A percentile compares a stretch with the other conserved stretches of the same genome.
phyloP scores from a whole-genome alignment of 1,140 invertebrate species.

The Anadara kagoshimensis region DNA sequence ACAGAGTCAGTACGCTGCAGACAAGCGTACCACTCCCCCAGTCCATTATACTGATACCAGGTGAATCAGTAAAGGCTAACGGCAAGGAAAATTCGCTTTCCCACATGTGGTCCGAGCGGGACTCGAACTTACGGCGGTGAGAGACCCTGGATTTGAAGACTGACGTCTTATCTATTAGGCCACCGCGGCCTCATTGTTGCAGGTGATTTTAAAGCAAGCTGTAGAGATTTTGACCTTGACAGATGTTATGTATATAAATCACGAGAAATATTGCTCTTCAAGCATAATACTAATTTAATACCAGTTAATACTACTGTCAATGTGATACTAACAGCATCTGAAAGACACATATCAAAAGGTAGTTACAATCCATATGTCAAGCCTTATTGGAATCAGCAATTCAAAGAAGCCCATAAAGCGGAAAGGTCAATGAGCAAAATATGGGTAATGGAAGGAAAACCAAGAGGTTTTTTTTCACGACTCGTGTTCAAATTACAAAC shows the following conservation, averaged over 20 bases:
- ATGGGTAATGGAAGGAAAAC: conserved; percentile 17
- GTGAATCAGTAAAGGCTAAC: too few relatives aligned
- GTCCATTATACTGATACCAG: too few relatives aligned
- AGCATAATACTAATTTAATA: background rate
- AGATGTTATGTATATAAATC: background rate
- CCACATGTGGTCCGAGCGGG: too few relatives aligned
- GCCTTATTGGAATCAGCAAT: conserved; percentile 12
- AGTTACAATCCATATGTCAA: conserved; percentile 11
- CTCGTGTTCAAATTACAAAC: conserved; percentile 14
- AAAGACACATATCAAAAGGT: background rate
- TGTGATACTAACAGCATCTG: background rate
- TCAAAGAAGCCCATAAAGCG: conserved; percentile 10
- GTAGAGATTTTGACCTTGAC: background rate
- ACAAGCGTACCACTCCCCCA: too few relatives aligned
- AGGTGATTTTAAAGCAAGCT: background rate
- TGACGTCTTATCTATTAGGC: too few relatives aligned
- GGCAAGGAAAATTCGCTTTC: too few relatives aligned
- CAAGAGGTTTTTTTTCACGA: conserved; percentile 17
- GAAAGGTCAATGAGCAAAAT: conserved; percentile 6
- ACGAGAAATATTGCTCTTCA: background rate
- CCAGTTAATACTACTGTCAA: background rate
- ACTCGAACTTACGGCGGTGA: too few relatives aligned
- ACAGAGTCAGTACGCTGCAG: too few relatives aligned
- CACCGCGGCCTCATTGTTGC: too few relatives aligned
- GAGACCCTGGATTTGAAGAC: too few relatives aligned